Conservation (phyloP, 1,140 invertebrate species). For the Megalonaias nervosa region DNA sequence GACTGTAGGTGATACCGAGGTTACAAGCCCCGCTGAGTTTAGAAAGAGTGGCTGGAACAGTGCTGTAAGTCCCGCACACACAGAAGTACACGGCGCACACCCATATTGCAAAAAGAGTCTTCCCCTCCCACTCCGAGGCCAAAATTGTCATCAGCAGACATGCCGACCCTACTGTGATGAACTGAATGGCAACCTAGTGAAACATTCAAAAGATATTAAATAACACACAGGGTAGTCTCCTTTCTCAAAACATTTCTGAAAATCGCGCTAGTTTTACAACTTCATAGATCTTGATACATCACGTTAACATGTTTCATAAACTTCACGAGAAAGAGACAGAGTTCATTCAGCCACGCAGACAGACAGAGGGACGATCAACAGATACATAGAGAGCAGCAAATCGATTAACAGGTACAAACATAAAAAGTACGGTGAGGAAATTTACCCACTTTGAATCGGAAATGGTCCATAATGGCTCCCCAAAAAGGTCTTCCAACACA, state of each 20-base stretch:
- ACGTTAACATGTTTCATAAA: background rate
- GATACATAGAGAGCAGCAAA: background rate
- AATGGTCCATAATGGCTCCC: constrained; percentile 69
- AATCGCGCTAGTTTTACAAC: no score
- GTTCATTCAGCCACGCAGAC: no score
- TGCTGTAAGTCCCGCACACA: constrained; percentile 18
- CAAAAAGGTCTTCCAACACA: constrained; percentile 68
- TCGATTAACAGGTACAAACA: background rate
- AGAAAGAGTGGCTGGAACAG: constrained; percentile 34
- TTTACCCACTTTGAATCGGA: constrained; percentile 61
- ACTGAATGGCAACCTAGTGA: constrained; percentile 30
- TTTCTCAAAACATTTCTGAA: background rate
- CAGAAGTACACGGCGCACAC: constrained; percentile 39
- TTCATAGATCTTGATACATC: background rate
- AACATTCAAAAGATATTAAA: background rate
- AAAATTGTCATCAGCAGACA: constrained; percentile 31
- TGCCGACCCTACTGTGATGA: background rate
- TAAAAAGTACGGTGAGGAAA: background rate
- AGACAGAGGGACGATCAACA: background rate
- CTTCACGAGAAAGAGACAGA: background rate
- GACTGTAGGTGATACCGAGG: no score
- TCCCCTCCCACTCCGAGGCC: constrained; percentile 12
- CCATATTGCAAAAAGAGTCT: constrained; percentile 43
- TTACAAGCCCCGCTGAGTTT: no score
- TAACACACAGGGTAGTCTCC: background rate